Conservation (phyloP, 2,797 vertebrate genomes). For the Ateles fusciceps region DNA sequence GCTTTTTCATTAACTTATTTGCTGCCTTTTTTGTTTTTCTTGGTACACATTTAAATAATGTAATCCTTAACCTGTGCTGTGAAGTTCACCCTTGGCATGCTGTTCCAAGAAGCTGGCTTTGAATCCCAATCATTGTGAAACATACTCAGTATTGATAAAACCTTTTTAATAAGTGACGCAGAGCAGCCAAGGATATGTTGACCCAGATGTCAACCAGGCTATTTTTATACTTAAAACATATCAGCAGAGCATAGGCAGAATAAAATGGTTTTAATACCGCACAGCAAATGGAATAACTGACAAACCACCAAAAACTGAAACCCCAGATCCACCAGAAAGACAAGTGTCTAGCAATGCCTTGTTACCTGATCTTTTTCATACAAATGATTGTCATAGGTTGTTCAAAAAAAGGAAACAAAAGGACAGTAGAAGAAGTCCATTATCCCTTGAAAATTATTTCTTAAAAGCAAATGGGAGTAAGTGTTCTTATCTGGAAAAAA, state of each 20-base stretch:
- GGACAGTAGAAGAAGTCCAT: conserved; percentile 71
- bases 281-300: conserved; percentile 67
- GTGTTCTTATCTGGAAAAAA: conserved; percentile 87
- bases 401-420: conserved; percentile 69
- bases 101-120: conserved; percentile 69
- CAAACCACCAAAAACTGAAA: conserved; percentile 74
- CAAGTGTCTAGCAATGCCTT: conserved; percentile 78
- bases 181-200: conserved; percentile 71
- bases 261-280: conserved; percentile 73
- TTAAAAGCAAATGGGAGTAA: conserved; percentile 83
- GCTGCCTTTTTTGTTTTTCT: conserved; percentile 56
- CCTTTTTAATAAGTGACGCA: conserved; percentile 71
- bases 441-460: conserved; percentile 83
- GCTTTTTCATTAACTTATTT: conserved; percentile 21
- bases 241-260: conserved; percentile 75
- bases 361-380: conserved; percentile 68
- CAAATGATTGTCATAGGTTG: conserved; percentile 76
- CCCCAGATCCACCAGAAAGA: conserved; percentile 60
- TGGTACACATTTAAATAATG: conserved; percentile 16
- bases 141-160: conserved; percentile 68
- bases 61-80: conserved; percentile 6
- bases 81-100: conserved; percentile 52
- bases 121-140: conserved; percentile 67
- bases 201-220: conserved; percentile 75
- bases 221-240: conserved; percentile 78